Percentiles rank a stretch among this genome's conserved stretches.
Conservation (phyloP, 2,113 vertebrate species). For the Pimephales promelas region DNA sequence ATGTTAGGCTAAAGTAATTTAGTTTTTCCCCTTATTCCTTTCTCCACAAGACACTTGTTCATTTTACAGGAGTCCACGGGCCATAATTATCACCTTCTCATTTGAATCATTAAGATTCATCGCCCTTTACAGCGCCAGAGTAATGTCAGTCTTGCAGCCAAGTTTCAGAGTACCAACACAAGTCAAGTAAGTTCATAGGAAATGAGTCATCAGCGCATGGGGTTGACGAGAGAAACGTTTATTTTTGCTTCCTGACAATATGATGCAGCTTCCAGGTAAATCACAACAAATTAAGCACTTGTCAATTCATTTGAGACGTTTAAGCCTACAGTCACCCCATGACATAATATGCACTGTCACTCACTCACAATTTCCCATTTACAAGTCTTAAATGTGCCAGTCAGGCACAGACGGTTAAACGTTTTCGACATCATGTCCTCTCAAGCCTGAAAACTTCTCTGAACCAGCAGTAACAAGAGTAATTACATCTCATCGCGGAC, state of each 20-base stretch:
- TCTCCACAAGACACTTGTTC: neutral
- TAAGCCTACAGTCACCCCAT: conserved; percentile 41
- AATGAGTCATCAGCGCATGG: conserved; percentile 26
- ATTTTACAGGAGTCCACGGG: conserved; percentile 20
- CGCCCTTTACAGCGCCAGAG: neutral
- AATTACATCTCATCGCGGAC: conserved; percentile 13
- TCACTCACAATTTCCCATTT: conserved; percentile 40
- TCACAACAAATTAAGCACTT: conserved; percentile 52
- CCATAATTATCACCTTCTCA: conserved; percentile 25
- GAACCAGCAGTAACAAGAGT: conserved; percentile 23
- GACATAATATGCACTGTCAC: conserved; percentile 55
- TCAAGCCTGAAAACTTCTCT: conserved; percentile 34
- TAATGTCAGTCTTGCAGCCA: conserved; percentile 8
- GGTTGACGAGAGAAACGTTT: conserved; percentile 19
- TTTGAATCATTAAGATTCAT: conserved; percentile 13
- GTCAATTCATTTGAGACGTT: conserved; percentile 36
- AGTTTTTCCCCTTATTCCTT: neutral
- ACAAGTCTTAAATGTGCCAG: conserved; percentile 33
- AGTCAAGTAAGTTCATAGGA: conserved; percentile 30
- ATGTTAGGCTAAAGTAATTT: conserved; percentile 2
- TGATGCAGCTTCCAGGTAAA: conserved; percentile 53
- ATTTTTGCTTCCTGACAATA: conserved; percentile 39
- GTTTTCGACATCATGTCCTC: conserved; percentile 31
- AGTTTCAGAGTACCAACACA: conserved; percentile 25
- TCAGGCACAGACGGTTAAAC: conserved; percentile 33